Evolutionary conservation across 2,888 invertebrate species (phyloP), one percentile per base, ranked within the genome.

Genomic region (Mellilla xanthometata): DNA sequence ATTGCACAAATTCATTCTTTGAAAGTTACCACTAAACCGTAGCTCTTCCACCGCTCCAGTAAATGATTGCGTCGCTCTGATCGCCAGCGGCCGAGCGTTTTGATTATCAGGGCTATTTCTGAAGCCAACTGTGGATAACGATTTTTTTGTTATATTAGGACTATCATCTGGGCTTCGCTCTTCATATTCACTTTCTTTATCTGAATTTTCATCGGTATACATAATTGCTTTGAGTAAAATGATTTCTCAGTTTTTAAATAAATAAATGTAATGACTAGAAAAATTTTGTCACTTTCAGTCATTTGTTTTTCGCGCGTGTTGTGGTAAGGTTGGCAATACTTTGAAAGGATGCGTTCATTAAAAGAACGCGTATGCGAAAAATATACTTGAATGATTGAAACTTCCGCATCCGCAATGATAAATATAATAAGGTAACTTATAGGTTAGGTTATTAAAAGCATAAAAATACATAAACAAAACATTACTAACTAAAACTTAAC

Each of bases 51-150:
- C 76, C 0, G 82, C 77, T 0, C 83, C 88, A 0, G 87, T 85
- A 39, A 87, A 84, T 6, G 89, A 89, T 55, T 88, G 88, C 8
- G 89, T 87, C 13, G 87, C 82, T 5, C 89, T 74, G 13, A 87
- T 61, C n/a, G 78, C 73, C 39, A 84, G 60, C 1, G 88, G 87
- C 33, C 81, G 65, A 4, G 73, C 79, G 52, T 68, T 77, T 55
- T 75, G 77, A 51, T 80, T 81, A 13, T 86, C 87, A 1, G 65
- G 52, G 35, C 64, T 78, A 45, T 74, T 85, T 51, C 81, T 68
- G 40, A 88, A 89, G 11, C 82, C 87, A 6, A 84, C 81, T 2
- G 85, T 77, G 0, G 89, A 89, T 33, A 88, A 46, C 1, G 86
- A 89, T 58, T 88, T 88, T 54, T 85, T 87, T 10, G 79, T 85